phyloP scores from a whole-genome alignment of 2,797 vertebrate genomes.

The Lutjanus argentimaculatus region DNA sequence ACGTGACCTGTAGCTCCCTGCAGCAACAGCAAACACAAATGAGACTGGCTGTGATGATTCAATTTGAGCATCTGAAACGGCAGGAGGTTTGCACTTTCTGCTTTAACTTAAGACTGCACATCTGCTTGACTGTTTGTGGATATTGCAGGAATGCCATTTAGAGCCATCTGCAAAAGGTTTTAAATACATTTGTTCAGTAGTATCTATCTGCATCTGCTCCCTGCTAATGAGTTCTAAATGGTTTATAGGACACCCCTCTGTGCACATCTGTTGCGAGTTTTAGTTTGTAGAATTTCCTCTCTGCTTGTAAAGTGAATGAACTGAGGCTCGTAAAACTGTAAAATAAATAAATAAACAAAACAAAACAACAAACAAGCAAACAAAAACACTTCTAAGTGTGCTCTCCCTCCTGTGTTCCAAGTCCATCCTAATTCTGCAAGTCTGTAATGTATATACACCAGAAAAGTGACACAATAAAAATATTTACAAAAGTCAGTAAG shows the following conservation, averaged over 20 bases:
- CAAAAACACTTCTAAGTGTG: neutral
- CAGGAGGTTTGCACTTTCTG: neutral
- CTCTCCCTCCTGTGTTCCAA: neutral
- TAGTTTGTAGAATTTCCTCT: neutral
- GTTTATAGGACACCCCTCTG: neutral
- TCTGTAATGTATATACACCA: neutral
- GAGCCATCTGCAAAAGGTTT: conserved; percentile 16
- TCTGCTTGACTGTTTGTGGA: conserved; percentile 7
- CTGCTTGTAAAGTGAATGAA: neutral
- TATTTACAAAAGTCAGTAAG: neutral
- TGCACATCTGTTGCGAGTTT: conserved; percentile 20
- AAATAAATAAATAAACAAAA: too few species aligned
- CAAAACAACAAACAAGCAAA: neutral
- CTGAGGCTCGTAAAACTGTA: neutral
- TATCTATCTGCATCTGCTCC: conserved; percentile 16
- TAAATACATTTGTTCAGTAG: conserved; percentile 23
- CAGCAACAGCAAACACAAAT: neutral
- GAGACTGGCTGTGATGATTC: neutral
- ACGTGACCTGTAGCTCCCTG: neutral
- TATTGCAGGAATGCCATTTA: neutral
- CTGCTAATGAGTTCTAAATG: conserved; percentile 8
- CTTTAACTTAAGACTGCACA: conserved; percentile 6
- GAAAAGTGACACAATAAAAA: neutral
- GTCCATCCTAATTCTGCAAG: neutral
- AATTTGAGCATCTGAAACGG: neutral